Evolutionary conservation across 2,888 invertebrate species (phyloP), one percentile per base, ranked within the genome.

Genomic region (Trilocha varians): DNA sequence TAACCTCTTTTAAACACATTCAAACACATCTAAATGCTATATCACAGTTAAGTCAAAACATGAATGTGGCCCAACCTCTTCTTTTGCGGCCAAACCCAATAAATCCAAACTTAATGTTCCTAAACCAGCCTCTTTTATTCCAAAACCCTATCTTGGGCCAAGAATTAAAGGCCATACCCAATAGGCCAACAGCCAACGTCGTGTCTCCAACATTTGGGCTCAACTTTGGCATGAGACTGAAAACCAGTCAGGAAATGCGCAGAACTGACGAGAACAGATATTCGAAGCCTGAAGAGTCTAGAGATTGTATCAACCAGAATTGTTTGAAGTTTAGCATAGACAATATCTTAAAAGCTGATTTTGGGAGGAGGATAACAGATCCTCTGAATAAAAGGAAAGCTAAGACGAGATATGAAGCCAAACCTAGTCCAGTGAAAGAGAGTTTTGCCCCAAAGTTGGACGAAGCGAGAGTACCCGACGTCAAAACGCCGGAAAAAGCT

Each of bases 281-380:
- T 0, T 76, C 78, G 0, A 78, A 78, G 1, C 69, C 79, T 32
- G 80, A 80, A 11, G 75, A 78, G 0, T 73, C 65, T 3, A 71
- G 78, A 11, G 80, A 85, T 43, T 77, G 73, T 8, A 80, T 84
- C 0, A 87, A 89, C 47, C 89, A 89, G 47, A 83, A 83, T 37
- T 88, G 88, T 53, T 70, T 95, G 18, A 91, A 93, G 55, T 95
- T 95, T 79, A 94, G 94, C 62, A 94, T 96, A 66, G 93, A 93
- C 59, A 95, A 95, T 72, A 95, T 95, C 47, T 75, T 95, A 16
- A 91, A 93, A 61, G 95, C 95, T 0, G 95, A 95, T 67, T 95
- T 95, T 53, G 95, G 95, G 0, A 84, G 91, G 18, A 66, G 91
- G 36, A 90, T 91, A 32, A 90, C 91, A 0, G 90, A 92, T 59